Conservation (phyloP, 2,113 vertebrate genomes). For the Pachycephala philippinensis region DNA sequence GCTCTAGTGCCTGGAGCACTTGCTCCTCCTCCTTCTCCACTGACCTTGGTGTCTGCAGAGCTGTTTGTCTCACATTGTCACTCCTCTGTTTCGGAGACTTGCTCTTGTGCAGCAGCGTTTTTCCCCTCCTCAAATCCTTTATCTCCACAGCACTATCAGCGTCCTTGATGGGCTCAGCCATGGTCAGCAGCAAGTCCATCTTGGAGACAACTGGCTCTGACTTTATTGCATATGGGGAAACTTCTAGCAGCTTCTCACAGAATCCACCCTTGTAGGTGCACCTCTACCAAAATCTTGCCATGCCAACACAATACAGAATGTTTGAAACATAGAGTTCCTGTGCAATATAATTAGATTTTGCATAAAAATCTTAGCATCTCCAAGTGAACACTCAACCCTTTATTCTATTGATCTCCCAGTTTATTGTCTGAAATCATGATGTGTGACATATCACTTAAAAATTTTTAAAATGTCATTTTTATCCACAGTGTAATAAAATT, state of each 20-base stretch:
- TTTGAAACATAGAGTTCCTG: rapidly evolving
- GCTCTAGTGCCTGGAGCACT: not conserved
- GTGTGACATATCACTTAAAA: constrained; percentile 36
- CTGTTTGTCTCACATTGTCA: not conserved
- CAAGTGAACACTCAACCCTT: not conserved
- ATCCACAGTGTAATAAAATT: not conserved
- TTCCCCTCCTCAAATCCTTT: not conserved
- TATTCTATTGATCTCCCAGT: not conserved
- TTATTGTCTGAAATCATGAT: not conserved
- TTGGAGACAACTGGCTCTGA: not conserved
- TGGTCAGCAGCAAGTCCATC: rapidly evolving
- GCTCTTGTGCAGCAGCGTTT: rapidly evolving
- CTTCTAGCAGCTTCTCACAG: not conserved
- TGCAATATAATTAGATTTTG: not conserved
- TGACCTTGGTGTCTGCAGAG: not conserved
- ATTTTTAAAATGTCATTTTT: not conserved
- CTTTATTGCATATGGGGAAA: not conserved
- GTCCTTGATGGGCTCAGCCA: rapidly evolving
- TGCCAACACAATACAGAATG: rapidly evolving
- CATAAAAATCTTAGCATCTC: not conserved
- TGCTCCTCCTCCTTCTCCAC: not conserved
- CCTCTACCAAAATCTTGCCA: not conserved
- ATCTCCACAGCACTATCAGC: rapidly evolving
- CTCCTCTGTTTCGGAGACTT: not conserved
- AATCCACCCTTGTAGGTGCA: not conserved